Percentiles rank a stretch among this genome's conserved stretches.
Evolutionary conservation across 53 echinoderm and acorn worm species (phyloP).

Genomic region (Patiria pectinifera): DNA sequence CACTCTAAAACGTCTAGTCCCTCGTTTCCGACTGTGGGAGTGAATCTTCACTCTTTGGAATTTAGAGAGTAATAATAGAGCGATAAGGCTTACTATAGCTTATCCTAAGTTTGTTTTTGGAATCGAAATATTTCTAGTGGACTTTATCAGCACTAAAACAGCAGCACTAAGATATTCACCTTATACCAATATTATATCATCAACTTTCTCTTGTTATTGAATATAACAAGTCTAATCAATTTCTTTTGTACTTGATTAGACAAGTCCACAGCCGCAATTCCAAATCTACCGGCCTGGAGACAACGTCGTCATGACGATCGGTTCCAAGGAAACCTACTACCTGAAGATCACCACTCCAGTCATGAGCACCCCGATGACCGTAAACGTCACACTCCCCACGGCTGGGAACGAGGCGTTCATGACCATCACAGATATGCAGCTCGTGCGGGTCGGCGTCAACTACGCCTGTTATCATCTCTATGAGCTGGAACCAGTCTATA

Average conservation of each 20-base stretch:
- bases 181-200: too few species aligned
- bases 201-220: too few species aligned
- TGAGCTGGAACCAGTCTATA: constrained; percentile 73
- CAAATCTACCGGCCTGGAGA: constrained; percentile 66
- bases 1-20: too few species aligned
- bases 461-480: constrained; percentile 83
- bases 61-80: too few species aligned
- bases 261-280: constrained; percentile 68
- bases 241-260: constrained; percentile 46
- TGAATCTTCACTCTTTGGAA: too few species aligned
- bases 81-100: too few species aligned
- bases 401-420: constrained; percentile 77
- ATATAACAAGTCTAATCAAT: not conserved
- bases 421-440: constrained; percentile 78
- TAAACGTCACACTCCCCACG: constrained; percentile 82
- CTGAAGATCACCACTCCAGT: constrained; percentile 79
- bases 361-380: constrained; percentile 77
- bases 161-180: too few species aligned
- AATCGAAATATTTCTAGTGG: too few species aligned
- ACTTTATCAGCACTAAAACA: too few species aligned
- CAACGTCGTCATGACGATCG: constrained; percentile 82
- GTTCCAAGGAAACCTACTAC: constrained; percentile 76
- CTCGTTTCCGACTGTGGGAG: too few species aligned
- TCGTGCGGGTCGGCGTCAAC: constrained; percentile 76
- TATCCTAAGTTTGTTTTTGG: too few species aligned